Conservation (phyloP, 2,113 vertebrate genomes). For the Otolemur garnettii region DNA sequence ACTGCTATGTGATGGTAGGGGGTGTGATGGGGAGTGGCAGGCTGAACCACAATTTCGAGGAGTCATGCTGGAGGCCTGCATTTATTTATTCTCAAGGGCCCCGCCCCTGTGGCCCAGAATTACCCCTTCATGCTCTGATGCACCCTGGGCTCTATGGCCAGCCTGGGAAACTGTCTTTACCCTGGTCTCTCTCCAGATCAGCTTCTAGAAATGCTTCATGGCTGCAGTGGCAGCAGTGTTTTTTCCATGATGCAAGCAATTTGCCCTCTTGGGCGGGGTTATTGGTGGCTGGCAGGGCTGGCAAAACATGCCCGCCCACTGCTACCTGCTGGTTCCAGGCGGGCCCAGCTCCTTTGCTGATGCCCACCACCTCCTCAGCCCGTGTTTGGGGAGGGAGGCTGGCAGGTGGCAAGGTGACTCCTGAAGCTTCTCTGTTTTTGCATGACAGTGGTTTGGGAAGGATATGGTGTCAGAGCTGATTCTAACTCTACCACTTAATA, state of each 20-base stretch:
- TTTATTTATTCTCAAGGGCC: constrained; percentile 77
- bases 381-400: background rate
- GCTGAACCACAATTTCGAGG: constrained; percentile 47
- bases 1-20: background rate
- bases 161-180: constrained; percentile 88
- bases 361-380: background rate
- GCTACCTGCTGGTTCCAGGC: constrained; percentile 64
- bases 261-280: constrained; percentile 87
- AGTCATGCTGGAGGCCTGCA: constrained; percentile 71
- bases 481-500: background rate
- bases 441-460: background rate
- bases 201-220: constrained; percentile 84
- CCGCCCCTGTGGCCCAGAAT: constrained; percentile 85
- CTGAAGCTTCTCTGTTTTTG: background rate
- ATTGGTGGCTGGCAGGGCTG: constrained; percentile 68
- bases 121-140: constrained; percentile 85
- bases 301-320: background rate
- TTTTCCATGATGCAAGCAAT: constrained; percentile 91
- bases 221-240: constrained; percentile 73
- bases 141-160: constrained; percentile 77
- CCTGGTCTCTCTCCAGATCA: constrained; percentile 87
- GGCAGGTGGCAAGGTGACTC: constrained; percentile 8
- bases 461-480: background rate
- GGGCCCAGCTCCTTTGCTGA: background rate
- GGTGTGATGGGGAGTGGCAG: background rate